A percentile compares a stretch with the other conserved stretches of the same genome.
Conservation (phyloP, 2,113 vertebrate genomes). For the Geococcyx californianus region DNA sequence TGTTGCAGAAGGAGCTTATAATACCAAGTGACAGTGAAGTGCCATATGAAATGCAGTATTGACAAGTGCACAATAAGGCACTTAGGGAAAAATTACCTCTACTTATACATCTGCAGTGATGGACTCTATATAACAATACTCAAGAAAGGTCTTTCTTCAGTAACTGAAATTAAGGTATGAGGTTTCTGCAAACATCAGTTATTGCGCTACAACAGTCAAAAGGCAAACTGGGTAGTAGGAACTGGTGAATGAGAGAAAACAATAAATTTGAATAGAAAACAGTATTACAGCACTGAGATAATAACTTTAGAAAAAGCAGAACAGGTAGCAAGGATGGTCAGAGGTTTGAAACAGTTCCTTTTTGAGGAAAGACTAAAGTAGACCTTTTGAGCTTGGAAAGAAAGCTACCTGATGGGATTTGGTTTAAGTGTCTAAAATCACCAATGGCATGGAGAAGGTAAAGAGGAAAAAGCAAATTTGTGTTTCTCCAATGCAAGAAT, state of each 20-base stretch:
- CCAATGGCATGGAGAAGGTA: background rate
- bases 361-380: background rate
- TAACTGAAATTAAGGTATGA: conserved; percentile 16
- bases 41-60: conserved; percentile 50
- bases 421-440: background rate
- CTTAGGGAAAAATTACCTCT: conserved; percentile 47
- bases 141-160: background rate
- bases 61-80: conserved; percentile 40
- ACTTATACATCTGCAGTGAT: conserved; percentile 9
- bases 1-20: conserved; percentile 43
- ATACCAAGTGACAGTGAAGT: conserved; percentile 31
- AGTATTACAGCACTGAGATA: background rate
- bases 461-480: background rate
- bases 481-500: background rate
- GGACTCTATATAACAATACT: background rate
- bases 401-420: background rate
- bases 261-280: background rate
- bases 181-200: background rate
- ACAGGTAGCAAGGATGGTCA: background rate
- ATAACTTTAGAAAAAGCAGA: background rate
- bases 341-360: background rate
- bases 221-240: background rate
- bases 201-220: background rate
- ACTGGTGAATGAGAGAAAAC: background rate
- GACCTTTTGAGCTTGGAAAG: background rate